Conservation (phyloP, 2,797 vertebrate species). For the Apogon talboti region DNA sequence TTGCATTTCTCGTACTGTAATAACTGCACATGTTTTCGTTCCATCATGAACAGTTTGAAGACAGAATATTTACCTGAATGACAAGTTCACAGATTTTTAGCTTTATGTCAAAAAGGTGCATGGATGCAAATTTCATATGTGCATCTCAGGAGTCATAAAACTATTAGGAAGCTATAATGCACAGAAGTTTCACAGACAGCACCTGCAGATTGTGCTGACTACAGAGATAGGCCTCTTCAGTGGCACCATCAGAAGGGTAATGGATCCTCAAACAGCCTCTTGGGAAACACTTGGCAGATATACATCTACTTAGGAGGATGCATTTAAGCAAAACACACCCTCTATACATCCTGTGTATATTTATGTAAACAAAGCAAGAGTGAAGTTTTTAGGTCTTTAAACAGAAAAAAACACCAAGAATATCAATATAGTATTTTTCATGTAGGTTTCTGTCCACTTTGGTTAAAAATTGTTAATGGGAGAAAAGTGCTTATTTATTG, state of each 20-base stretch:
- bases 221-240: constrained; percentile 46
- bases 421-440: constrained; percentile 2
- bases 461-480: constrained; percentile 7
- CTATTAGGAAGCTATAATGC: constrained; percentile 58
- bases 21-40: constrained; percentile 28
- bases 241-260: constrained; percentile 74
- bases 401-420: constrained; percentile 28
- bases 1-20: constrained; percentile 24
- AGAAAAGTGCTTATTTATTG: constrained; percentile 4
- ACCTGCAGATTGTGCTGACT: constrained; percentile 74
- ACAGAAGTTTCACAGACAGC: constrained; percentile 63
- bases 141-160: constrained; percentile 40
- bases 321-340: constrained; percentile 47
- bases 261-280: constrained; percentile 77
- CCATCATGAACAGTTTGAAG: constrained; percentile 38
- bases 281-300: constrained; percentile 73
- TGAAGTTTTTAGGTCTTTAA: constrained; percentile 26
- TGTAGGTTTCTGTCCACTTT: constrained; percentile 28
- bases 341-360: constrained; percentile 60
- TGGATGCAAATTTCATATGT: constrained; percentile 36
- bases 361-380: constrained; percentile 52
- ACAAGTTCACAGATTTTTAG: constrained; percentile 43
- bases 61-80: constrained; percentile 51
- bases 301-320: constrained; percentile 71
- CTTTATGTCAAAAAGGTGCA: constrained; percentile 38